These are phyloP conservation scores for Salarias fasciatus DNA, from an alignment of 2,797 vertebrate genomes.

Conservation along the genomic window DNA sequence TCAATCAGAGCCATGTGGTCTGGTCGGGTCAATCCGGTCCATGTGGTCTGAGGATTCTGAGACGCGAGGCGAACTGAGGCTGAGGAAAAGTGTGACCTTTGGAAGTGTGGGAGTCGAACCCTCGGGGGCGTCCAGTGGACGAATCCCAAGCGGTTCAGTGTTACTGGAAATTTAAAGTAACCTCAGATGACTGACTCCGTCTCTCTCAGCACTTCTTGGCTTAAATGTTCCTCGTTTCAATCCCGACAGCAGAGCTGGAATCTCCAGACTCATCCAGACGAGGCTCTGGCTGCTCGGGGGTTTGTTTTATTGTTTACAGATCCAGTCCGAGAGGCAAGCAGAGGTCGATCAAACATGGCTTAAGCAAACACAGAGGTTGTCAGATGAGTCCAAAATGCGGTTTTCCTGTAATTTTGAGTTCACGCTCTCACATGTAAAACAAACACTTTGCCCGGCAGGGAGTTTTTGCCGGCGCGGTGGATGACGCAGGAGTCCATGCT, in stretches of 20 bases:
- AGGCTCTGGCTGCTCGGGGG: too few relatives aligned
- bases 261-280: too few relatives aligned
- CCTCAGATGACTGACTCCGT: constrained; percentile 2
- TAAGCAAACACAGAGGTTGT: background rate
- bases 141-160: constrained; percentile 5
- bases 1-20: constrained; percentile 26
- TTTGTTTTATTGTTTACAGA: too few relatives aligned
- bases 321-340: too few relatives aligned
- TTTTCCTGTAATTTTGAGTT: background rate
- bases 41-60: constrained; percentile 21
- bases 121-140: constrained; percentile 12
- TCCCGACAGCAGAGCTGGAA: too few relatives aligned
- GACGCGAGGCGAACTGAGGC: constrained; percentile 26
- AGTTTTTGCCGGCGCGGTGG: too few relatives aligned
- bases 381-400: background rate
- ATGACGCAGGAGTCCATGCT: too few relatives aligned
- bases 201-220: background rate
- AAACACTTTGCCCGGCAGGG: too few relatives aligned
- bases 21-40: too few relatives aligned
- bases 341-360: too few relatives aligned
- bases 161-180: constrained; percentile 2
- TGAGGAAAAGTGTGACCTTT: background rate
- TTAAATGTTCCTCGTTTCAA: background rate
- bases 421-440: background rate
- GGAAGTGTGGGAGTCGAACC: constrained; percentile 24